phyloP scores from a whole-genome alignment of 2,797 vertebrate genomes.

The Acipenser oxyrinchus region DNA sequence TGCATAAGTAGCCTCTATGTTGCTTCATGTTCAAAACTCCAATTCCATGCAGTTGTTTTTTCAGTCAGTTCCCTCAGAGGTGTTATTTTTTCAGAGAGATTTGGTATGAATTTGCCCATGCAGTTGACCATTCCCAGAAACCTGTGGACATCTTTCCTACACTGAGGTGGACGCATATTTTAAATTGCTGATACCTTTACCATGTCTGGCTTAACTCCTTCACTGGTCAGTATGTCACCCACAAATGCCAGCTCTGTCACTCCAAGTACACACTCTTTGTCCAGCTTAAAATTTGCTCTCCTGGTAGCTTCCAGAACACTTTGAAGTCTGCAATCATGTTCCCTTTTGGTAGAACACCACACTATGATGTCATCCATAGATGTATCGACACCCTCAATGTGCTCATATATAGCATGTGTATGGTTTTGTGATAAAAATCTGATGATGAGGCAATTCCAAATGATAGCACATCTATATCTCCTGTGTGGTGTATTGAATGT shows the following conservation, averaged over 20 bases:
- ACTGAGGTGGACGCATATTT: constrained; percentile 8
- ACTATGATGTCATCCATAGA: constrained; percentile 13
- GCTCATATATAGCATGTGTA: too few species aligned
- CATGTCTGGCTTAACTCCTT: constrained; percentile 4
- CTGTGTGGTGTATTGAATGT: constrained; percentile 15
- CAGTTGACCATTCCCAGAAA: constrained; percentile 15
- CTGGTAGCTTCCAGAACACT: constrained; percentile 1
- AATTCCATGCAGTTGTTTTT: constrained; percentile 3
- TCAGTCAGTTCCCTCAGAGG: constrained; percentile 7
- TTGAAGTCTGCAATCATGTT: constrained; percentile 4
- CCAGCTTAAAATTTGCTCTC: constrained; percentile 8
- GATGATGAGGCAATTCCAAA: constrained; percentile 13
- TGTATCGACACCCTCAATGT: neutral
- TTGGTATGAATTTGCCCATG: constrained; percentile 15
- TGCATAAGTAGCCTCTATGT: constrained; percentile 11
- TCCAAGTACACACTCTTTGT: constrained; percentile 4
- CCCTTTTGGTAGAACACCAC: neutral
- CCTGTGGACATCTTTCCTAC: constrained; percentile 8
- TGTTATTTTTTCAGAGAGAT: constrained; percentile 6
- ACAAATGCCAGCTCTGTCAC: constrained; percentile 8
- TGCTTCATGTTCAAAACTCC: neutral
- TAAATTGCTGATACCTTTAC: constrained; percentile 2
- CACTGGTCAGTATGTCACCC: neutral
- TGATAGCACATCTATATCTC: constrained; percentile 8
- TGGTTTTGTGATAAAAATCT: neutral